Percentiles rank a stretch among this genome's conserved stretches.
phyloP scores from a whole-genome alignment of 1,140 invertebrate genomes.

The Teleopsis dalmanni region DNA sequence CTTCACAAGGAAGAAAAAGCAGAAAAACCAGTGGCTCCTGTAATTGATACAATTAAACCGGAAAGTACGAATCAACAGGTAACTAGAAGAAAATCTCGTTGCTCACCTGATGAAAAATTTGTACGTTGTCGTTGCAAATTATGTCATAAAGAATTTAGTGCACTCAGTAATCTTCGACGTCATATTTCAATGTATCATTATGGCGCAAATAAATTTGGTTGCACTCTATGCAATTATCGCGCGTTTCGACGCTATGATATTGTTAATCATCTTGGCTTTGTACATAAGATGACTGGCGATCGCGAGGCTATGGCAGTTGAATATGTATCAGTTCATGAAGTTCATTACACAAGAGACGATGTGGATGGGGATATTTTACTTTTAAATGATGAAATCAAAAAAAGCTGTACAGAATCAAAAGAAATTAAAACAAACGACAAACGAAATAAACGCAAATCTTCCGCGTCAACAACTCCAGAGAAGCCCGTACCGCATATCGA shows the following conservation, averaged over 20 bases:
- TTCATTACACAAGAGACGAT: slow-evolving; percentile 36
- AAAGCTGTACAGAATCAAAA: not conserved
- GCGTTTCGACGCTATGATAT: slow-evolving; percentile 49
- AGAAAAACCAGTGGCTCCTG: not conserved
- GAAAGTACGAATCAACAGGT: slow-evolving; percentile 3
- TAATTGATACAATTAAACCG: not conserved
- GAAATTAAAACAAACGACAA: slow-evolving; percentile 1
- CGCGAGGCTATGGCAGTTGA: slow-evolving; percentile 28
- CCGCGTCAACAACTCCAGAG: not conserved
- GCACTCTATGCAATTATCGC: slow-evolving; percentile 52
- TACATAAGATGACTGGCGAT: slow-evolving; percentile 42
- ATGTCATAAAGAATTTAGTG: slow-evolving; percentile 41
- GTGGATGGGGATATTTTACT: slow-evolving; percentile 36
- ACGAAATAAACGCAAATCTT: slow-evolving; percentile 6
- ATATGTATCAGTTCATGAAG: slow-evolving; percentile 34
- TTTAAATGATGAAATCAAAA: slow-evolving; percentile 14
- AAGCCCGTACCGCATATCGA: not conserved
- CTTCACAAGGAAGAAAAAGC: not conserved
- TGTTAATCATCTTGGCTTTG: slow-evolving; percentile 49
- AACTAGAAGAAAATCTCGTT: slow-evolving; percentile 16
- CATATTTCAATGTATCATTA: slow-evolving; percentile 52
- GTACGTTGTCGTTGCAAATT: slow-evolving; percentile 38
- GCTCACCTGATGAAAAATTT: slow-evolving; percentile 28
- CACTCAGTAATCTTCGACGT: slow-evolving; percentile 45
- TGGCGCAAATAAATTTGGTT: slow-evolving; percentile 49